These are phyloP conservation scores for Hypomecis atomaria DNA, from an alignment of 2,888 invertebrate species.

Conservation along the genomic window DNA sequence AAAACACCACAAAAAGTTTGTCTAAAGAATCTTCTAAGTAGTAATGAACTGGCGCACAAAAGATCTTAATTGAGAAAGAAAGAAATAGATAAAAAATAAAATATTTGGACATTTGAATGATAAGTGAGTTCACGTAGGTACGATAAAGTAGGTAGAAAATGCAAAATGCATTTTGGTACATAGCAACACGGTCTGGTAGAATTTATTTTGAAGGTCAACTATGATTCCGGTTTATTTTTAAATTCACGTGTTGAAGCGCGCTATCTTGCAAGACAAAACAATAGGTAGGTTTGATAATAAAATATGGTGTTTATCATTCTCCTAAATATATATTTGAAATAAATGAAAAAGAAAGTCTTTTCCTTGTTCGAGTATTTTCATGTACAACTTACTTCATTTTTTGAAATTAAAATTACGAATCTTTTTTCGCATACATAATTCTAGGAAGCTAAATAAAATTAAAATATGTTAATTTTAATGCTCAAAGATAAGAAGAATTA, in stretches of 20 bases:
- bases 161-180: slow-evolving; percentile 30
- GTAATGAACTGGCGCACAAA: slow-evolving; percentile 37
- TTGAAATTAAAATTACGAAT: no score
- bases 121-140: slow-evolving; percentile 10
- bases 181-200: slow-evolving; percentile 32
- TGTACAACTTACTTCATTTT: no score
- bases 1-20: slow-evolving; percentile 31
- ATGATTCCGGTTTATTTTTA: slow-evolving; percentile 29
- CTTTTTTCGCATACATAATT: neutral
- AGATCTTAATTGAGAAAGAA: slow-evolving; percentile 39
- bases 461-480: neutral
- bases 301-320: no score
- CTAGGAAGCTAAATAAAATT: slow-evolving; percentile 3
- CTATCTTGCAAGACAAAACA: slow-evolving; percentile 3
- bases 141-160: slow-evolving; percentile 30
- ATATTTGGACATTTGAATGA: neutral
- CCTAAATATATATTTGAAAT: no score
- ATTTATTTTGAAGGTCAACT: slow-evolving; percentile 26
- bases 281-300: neutral
- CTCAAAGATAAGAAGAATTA: slow-evolving; percentile 19
- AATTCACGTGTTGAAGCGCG: neutral
- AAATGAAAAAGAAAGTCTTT: no score
- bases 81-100: slow-evolving; percentile 31
- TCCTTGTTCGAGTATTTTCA: no score
- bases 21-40: slow-evolving; percentile 31